Base-by-base conservation (phyloP, 2,113 vertebrate genomes). In the Phylloscopus trochilus region DNA sequence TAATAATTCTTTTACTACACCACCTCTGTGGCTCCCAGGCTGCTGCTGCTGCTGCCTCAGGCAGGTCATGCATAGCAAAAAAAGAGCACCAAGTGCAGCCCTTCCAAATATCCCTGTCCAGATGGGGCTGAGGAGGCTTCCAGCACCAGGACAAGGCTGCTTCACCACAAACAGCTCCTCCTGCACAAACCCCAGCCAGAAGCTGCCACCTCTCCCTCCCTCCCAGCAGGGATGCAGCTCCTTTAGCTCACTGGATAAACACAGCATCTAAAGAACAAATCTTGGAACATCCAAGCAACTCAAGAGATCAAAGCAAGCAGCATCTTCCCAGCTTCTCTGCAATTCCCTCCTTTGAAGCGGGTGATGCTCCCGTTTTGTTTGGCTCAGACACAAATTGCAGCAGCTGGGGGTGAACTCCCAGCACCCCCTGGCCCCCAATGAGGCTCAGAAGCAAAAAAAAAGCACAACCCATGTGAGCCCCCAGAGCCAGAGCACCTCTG, bases 241-340 rank as follows among this genome's bases (percentile, higher is more conserved):
- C 78, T 63, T 75, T 2, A 74, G 19, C 44, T 67, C 10, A 1
- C 27, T 58, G 67, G 70, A 87, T 85, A 73, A 92, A 87, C 19
- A 22, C 43, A 56, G 60, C 92, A 77, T 8, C n/a, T 62, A 10
- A 85, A 69, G 79, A 66, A 75, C 37, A 73, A 24, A 90, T 24
- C 3, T 15, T 18, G 0, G 47, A 58, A 92, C 79, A 80, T 9
- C 68, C 80, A 89, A 88, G 63, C 82, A 78, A 3, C 41, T 70
- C 69, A 24, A 24, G 78, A 86, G 90, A 94, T 93, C 92, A 96
- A 86, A 94, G 83, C 22, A 74, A 28, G 76, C 39, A 39, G 49
- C 53, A 2, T 0, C 23, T 47, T 59, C 46, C 41, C 6, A 35
- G 22, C 10, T 24, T 7, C 33, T 59, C 22, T 20, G 43, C 43